Evolutionary conservation across 2,113 vertebrate genomes (phyloP).

Genomic region (Noturus placidus): DNA sequence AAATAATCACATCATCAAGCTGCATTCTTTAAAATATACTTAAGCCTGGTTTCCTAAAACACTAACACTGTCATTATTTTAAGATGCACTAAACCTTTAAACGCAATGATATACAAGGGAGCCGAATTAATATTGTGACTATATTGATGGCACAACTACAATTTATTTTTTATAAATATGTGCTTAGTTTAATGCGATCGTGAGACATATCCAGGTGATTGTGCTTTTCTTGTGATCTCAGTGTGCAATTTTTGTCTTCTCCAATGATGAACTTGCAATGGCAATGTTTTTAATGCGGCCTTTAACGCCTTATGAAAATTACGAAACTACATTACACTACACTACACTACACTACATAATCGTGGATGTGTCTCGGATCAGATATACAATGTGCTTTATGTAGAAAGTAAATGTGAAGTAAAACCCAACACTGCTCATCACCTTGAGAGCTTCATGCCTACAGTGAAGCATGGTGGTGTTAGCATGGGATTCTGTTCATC

Average conservation of each 20-base stretch:
- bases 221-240: neutral
- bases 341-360: neutral
- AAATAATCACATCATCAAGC: neutral
- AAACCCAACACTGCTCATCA: neutral
- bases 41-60: neutral
- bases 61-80: neutral
- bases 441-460: neutral
- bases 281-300: too few relatives aligned
- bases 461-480: neutral
- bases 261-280: too few relatives aligned
- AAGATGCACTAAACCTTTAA: neutral
- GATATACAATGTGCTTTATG: neutral
- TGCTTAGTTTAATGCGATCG: neutral
- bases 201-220: neutral
- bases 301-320: neutral
- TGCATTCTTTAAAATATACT: neutral
- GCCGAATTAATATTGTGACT: neutral
- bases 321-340: neutral
- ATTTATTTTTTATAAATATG: neutral
- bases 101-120: neutral
- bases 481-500: neutral
- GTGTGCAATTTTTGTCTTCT: neutral
- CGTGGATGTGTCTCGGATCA: neutral
- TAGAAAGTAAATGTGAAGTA: neutral
- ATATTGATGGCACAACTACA: too few relatives aligned